Percentiles rank a stretch among this genome's conserved stretches.
Conservation (phyloP, 2,888 invertebrate genomes). For the Chydorus sphaericus region DNA sequence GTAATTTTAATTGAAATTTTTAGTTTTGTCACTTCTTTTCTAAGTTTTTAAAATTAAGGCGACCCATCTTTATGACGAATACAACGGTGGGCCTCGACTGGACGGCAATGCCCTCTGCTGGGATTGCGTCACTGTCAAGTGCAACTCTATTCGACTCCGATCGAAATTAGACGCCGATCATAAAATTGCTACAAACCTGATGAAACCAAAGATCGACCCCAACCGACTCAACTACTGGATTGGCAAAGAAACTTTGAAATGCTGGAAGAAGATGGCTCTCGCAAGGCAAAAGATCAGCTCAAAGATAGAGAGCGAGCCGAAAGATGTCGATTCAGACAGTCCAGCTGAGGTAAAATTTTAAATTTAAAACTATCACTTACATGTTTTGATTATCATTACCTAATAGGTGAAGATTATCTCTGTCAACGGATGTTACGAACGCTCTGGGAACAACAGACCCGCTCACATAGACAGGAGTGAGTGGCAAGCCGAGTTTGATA, state of each 20-base stretch:
- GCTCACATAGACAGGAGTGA: not conserved
- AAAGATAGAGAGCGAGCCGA: too few relatives aligned
- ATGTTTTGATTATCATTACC: not conserved
- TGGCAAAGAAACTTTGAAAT: conserved; percentile 38
- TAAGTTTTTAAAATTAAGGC: conserved; percentile 23
- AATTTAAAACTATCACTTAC: not conserved
- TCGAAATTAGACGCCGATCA: conserved; percentile 35
- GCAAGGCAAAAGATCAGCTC: too few relatives aligned
- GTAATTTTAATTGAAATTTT: conserved; percentile 22
- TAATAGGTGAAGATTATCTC: not conserved
- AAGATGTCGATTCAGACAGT: conserved; percentile 1
- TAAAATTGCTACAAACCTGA: conserved; percentile 32
- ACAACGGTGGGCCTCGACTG: conserved; percentile 34
- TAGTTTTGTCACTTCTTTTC: conserved; percentile 3
- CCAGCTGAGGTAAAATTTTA: too few relatives aligned
- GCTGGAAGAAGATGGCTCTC: conserved; percentile 34
- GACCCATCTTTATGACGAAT: conserved; percentile 32
- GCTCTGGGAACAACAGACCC: not conserved
- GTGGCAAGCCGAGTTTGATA: not conserved
- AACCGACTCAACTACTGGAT: conserved; percentile 31
- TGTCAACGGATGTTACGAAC: not conserved
- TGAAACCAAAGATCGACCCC: conserved; percentile 30
- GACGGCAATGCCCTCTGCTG: conserved; percentile 25
- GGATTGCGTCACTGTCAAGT: conserved; percentile 35
- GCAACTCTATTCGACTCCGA: conserved; percentile 33